Base-by-base conservation (phyloP, 2,888 invertebrate genomes). In the Yponomeuta cagnagella region DNA sequence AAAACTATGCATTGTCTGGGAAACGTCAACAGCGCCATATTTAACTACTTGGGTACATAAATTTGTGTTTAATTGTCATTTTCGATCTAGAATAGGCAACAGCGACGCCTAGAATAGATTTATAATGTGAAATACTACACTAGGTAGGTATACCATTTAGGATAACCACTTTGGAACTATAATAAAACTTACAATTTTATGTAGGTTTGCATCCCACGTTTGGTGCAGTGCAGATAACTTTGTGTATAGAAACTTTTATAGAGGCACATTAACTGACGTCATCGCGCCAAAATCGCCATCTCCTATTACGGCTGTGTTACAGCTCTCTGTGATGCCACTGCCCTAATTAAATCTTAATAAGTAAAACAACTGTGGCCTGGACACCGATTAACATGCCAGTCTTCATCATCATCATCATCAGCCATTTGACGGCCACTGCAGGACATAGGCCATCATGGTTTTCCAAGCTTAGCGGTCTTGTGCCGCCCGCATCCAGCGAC, bases 161-260 rank as follows among this genome's bases (percentile, higher is more conserved):
- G 43, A 43, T 43, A 43, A 43, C 8, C 43, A 43, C 43, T 43
- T 43, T 6, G 15, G 52, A 52, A 15, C 52, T 12, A 52, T 52
- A 15, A 58, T 58, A 15, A 15, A 15, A 15, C 12, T 12, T 58
- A 12, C 52, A 58, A 15, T 58, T 12, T 58, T 23, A 23, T 23
- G 23, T 23, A 58, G 15, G 52, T 58, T 12, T 52, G 10, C 33
- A 70, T 52, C 64, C 30, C 31, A 65, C 33, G 5, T 66, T 63
- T 67, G n/a, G n/a, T 37, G 68, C 71, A 71, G 68, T 68, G 48
- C 68, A 68, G 68, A 68, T 43, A 23, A 68, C 43, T n/a, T 68
- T 48, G n/a, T 68, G 15, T 68, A n/a, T 68, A 43, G n/a, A 48
- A 23, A n/a, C 67, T 67, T 37, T 68, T 48, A 43, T 23, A 23